A percentile compares a stretch with the other conserved stretches of the same genome.
Conservation (phyloP, 2,797 vertebrate species). For the Triplophysa bombifrons region DNA sequence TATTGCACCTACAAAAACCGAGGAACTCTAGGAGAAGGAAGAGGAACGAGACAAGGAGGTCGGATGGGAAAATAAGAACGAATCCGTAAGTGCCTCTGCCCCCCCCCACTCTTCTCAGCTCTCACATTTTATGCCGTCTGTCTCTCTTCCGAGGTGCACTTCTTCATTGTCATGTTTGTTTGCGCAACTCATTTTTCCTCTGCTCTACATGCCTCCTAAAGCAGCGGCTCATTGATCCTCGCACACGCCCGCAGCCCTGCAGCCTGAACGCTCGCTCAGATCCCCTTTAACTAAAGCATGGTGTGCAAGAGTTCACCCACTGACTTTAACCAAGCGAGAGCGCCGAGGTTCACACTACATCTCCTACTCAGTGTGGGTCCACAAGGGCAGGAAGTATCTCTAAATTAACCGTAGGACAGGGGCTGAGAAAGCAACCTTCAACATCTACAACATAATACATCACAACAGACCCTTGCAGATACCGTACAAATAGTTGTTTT, state of each 20-base stretch:
- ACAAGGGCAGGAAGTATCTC: slow-evolving; percentile 41
- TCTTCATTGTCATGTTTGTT: slow-evolving; percentile 84
- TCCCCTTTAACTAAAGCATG: slow-evolving; percentile 53
- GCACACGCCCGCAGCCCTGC: slow-evolving; percentile 63
- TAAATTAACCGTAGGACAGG: slow-evolving; percentile 39
- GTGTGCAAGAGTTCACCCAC: slow-evolving; percentile 43
- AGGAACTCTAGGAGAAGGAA: slow-evolving; percentile 29
- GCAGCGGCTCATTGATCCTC: slow-evolving; percentile 80
- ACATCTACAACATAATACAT: slow-evolving; percentile 10
- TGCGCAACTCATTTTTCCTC: slow-evolving; percentile 77
- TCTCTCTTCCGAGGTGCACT: slow-evolving; percentile 77
- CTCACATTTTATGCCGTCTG: slow-evolving; percentile 76
- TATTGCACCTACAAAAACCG: slow-evolving; percentile 39
- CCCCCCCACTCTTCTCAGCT: slow-evolving; percentile 62
- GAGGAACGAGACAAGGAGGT: slow-evolving; percentile 37
- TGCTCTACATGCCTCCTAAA: slow-evolving; percentile 71
- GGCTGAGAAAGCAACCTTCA: slow-evolving; percentile 24
- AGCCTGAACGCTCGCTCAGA: slow-evolving; percentile 39
- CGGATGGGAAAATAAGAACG: slow-evolving; percentile 72
- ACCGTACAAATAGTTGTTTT: slow-evolving; percentile 11
- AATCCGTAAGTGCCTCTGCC: slow-evolving; percentile 74
- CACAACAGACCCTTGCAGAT: slow-evolving; percentile 29
- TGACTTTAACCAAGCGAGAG: slow-evolving; percentile 47
- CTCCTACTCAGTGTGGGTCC: slow-evolving; percentile 31
- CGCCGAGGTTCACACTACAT: slow-evolving; percentile 24